Evolutionary conservation across 1,140 invertebrate genomes (phyloP), one percentile per base, ranked within the genome.

Genomic region (Brachionus sp.): DNA sequence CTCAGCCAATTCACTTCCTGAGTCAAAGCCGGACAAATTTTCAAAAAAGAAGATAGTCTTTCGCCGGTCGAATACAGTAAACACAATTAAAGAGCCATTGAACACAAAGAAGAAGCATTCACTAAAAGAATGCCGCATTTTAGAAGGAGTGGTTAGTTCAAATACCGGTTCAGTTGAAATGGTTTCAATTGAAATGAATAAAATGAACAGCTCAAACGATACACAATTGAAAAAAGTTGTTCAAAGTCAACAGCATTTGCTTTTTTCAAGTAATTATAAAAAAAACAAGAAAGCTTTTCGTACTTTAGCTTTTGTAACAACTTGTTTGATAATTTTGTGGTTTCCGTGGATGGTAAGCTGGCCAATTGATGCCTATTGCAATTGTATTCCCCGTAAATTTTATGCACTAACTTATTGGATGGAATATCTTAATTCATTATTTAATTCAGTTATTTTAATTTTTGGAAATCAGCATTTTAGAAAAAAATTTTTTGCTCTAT

Each of bases 261-360:
- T 75, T 23, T 75, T 75, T 19, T 46, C 70, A 75, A 75, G 23
- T n/a, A 75, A 75, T 75, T 75, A 75, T 50, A 75, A 44, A 75
- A 75, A 75, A 33, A 75, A 75, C 46, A 23, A 75, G 46, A 75
- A 75, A 46, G 70, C 70, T 10, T 75, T 75, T 33, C 7, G 37
- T 0, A 75, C 70, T 46, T 75, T 75, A 19, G 39, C 44, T 25
- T 50, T 75, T 46, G 70, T 75, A 1, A 75, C 70, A 10, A 44
- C 39, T 75, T 75, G 10, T 1, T 25, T 75, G 25, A 75, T 46
- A 13, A 29, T 75, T 46, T 25, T 75, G 23, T 75, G 70, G 70
- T 7, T 75, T 33, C 70, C 70, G 23, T 75, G 70, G 70, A 75
- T 75, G 70, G 23, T 75, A 10, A 75, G 70, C 29, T 75, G 70